Evolutionary conservation across 2,888 invertebrate species (phyloP).

Genomic region (Rhagonycha lutea): DNA sequence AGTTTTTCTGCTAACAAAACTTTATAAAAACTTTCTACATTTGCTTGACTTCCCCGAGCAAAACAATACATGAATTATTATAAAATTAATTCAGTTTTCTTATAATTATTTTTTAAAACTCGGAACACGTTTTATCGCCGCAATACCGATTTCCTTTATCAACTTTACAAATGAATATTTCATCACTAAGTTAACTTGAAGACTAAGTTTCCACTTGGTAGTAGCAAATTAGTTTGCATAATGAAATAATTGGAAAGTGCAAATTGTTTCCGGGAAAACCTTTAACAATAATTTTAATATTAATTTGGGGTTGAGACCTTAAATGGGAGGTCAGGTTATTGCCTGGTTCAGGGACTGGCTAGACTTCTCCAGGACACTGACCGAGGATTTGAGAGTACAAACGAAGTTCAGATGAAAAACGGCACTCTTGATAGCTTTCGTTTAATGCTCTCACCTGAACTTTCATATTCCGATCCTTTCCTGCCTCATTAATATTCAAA

Average conservation of each 20-base stretch:
- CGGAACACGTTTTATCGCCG: not conserved
- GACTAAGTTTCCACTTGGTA: not conserved
- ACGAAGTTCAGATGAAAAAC: slow-evolving; percentile 7
- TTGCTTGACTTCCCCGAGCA: not conserved
- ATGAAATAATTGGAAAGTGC: no score
- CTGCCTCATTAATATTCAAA: not conserved
- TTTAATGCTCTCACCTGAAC: not conserved
- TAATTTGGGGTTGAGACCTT: not conserved
- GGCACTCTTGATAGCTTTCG: not conserved
- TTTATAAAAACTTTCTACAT: not conserved
- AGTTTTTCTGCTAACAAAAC: not conserved
- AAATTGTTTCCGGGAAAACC: not conserved
- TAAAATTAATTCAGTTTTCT: not conserved
- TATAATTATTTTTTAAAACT: not conserved
- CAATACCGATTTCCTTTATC: not conserved
- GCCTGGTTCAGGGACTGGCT: slow-evolving; percentile 15
- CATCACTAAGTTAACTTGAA: not conserved
- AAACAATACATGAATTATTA: not conserved
- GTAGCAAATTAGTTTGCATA: no score
- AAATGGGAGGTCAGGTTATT: slow-evolving; percentile 2
- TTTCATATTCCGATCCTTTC: not conserved
- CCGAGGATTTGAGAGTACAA: slow-evolving; percentile 2
- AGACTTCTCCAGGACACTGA: slow-evolving; percentile 8
- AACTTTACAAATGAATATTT: not conserved
- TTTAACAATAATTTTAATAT: not conserved